phyloP scores from a whole-genome alignment of 2,113 vertebrate genomes.

The Riparia riparia region DNA sequence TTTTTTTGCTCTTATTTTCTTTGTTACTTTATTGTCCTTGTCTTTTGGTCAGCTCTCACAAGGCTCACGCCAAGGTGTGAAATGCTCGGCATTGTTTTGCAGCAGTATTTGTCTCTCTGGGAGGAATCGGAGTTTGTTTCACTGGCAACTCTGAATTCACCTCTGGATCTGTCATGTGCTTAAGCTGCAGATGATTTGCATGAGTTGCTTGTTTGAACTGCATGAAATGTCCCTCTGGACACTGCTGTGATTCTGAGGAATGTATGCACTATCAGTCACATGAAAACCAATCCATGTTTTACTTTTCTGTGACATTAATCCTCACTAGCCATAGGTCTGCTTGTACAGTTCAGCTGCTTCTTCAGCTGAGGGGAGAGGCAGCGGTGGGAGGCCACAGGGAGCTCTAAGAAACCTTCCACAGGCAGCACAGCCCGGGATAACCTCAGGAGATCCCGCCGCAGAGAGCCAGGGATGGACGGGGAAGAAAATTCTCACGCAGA shows the following conservation, averaged over 20 bases:
- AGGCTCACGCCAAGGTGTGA: conserved; percentile 13
- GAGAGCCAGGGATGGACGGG: not conserved
- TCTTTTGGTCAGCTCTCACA: conserved; percentile 39
- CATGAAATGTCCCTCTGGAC: conserved; percentile 64
- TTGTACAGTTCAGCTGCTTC: not conserved
- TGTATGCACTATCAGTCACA: conserved; percentile 51
- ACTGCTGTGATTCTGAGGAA: conserved; percentile 54
- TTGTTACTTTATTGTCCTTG: conserved; percentile 14
- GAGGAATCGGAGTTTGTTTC: conserved; percentile 64
- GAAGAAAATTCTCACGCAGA: not conserved
- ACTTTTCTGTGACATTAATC: conserved; percentile 56
- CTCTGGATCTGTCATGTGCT: conserved; percentile 67
- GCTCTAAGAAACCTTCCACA: not conserved
- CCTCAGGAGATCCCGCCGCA: not conserved
- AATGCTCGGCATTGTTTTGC: conserved; percentile 52
- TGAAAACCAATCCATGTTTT: conserved; percentile 65
- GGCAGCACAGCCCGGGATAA: not conserved
- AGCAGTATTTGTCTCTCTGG: conserved; percentile 61
- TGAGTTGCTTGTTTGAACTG: conserved; percentile 57
- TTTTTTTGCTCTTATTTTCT: not conserved
- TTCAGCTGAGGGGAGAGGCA: not conserved
- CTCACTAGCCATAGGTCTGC: conserved; percentile 17
- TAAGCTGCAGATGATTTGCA: conserved; percentile 71
- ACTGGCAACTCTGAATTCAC: conserved; percentile 73
- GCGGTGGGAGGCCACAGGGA: not conserved